A percentile compares a stretch with the other conserved stretches of the same genome.
These are phyloP conservation scores for Uropetala carovei DNA, from an alignment of 2,888 invertebrate genomes.

Conservation along the genomic window DNA sequence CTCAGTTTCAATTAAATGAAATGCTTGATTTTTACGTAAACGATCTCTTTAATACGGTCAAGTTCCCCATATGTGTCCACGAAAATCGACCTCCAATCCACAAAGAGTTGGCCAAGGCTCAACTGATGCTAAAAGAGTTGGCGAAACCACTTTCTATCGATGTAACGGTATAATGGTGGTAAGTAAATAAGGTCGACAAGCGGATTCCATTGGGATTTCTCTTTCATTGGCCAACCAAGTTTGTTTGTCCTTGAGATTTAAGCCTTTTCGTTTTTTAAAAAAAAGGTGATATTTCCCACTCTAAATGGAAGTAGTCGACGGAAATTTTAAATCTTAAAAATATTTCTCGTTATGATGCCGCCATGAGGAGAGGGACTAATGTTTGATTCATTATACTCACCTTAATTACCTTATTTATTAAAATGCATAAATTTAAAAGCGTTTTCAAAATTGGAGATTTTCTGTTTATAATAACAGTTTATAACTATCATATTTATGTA, in stretches of 20 bases:
- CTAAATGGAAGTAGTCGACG: background rate
- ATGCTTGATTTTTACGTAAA: too few species aligned
- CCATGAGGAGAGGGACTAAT: too few species aligned
- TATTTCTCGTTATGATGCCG: too few species aligned
- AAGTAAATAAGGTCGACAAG: slow-evolving; percentile 23
- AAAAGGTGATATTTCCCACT: background rate
- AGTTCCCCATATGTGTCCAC: background rate
- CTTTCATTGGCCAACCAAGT: background rate
- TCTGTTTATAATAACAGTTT: too few species aligned
- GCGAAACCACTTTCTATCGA: slow-evolving; percentile 18
- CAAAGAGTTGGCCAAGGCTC: slow-evolving; percentile 12
- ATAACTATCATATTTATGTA: too few species aligned
- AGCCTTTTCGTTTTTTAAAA: background rate
- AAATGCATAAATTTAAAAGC: too few species aligned
- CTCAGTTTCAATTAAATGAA: too few species aligned
- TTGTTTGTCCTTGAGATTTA: background rate
- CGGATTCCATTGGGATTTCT: slow-evolving; percentile 26
- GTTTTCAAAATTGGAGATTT: too few species aligned
- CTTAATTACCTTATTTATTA: too few species aligned
- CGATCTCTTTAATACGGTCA: background rate
- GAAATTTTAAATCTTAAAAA: too few species aligned
- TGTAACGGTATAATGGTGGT: slow-evolving; percentile 25
- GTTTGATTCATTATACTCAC: too few species aligned
- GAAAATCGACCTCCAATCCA: slow-evolving; percentile 4
- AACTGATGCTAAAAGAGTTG: background rate